Base-by-base conservation (phyloP, 2,888 invertebrate genomes). In the Kuschelorhynchus macadamiae region DNA sequence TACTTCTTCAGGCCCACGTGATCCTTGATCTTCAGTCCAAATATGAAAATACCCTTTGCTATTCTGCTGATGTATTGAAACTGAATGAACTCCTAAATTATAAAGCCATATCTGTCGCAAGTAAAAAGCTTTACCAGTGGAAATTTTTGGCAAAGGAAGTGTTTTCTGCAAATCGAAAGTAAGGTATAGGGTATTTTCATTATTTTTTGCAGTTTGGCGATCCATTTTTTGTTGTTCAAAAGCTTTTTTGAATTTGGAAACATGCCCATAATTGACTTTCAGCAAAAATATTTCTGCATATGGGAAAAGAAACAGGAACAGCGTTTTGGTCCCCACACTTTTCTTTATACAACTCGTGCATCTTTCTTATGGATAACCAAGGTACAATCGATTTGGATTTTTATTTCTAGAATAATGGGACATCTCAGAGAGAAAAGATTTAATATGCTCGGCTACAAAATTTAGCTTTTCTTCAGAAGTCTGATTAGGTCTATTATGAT, bases 31-130 rank as follows among this genome's bases (percentile, higher is more conserved):
- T 53, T 63, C 63, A 55, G 53, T 63, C 44, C 63, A 55, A 32
- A 46, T 20, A 42, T 33, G 63, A 44, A 46, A 56, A 44, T 39
- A 50, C 11, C 33, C 50, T 50, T 33, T 50, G 33, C 50, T 12
- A 14, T 50, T 50, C 20, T 50, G 30, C n/a, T 50, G 50, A 11
- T 50, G 17, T 30, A 30, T 21, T 18, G 50, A 30, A 50, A 50
- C 20, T 18, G 20, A 50, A 50, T 50, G 44, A 18, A 44, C 20
- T 16, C 44, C 44, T 16, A 52, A 32, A 25, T 25, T 50, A 46
- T 64, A 64, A 16, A 57, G 56, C 55, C 64, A 64, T 20, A 64
- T 47, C 47, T 64, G 64, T 14, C 55, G 8, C 11, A 64, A 42
- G 44, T 56, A 64, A 33, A 64, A 18, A 25, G 25, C 25, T 25